Evolutionary conservation across 2,113 vertebrate genomes (phyloP), one percentile per base, ranked within the genome.

Genomic region (Poicephalus gulielmi): DNA sequence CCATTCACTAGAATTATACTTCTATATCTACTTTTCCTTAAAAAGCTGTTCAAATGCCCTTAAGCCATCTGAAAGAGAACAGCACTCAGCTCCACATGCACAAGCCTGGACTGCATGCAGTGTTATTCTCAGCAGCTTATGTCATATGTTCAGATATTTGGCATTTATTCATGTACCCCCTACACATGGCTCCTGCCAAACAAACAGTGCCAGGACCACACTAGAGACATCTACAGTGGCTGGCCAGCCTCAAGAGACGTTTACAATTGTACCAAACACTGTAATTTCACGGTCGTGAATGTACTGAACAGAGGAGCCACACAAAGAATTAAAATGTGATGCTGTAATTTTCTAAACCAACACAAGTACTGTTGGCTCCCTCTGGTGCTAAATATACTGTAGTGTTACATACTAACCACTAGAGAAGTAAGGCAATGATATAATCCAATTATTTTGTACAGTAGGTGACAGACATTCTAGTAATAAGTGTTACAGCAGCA

Each of bases 81-180:
- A 49, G 57, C 57, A 59, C 57, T 23, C 33, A 59, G 57, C 33
- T 59, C n/a, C 57, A 59, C 57, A 59, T 24, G 33, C 57, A 59
- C 22, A 59, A 24, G 57, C 13, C 33, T 35, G 57, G 57, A 59
- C 11, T 62, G 83, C 73, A 70, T 37, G 47, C 69, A 80, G 19
- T 75, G 85, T 88, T 95, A 97, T 96, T 97, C 83, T 86, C 89
- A 95, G 96, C 49, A 90, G 78, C 46, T 95, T 91, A 92, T 69
- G 88, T 97, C 95, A 92, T 89, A 87, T 12, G 53, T 70, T 88
- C 92, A 94, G 69, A 39, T 94, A 97, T 88, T 68, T 97, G 93
- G 95, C 92, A 94, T 95, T 93, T 93, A 96, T 81, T 97, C 92
- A 92, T 0, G 0, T 53, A 78, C 7, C 46, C 46, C 22, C 39